Evolutionary conservation across 2,113 vertebrate species (phyloP).

Genomic region (Alectura lathami): DNA sequence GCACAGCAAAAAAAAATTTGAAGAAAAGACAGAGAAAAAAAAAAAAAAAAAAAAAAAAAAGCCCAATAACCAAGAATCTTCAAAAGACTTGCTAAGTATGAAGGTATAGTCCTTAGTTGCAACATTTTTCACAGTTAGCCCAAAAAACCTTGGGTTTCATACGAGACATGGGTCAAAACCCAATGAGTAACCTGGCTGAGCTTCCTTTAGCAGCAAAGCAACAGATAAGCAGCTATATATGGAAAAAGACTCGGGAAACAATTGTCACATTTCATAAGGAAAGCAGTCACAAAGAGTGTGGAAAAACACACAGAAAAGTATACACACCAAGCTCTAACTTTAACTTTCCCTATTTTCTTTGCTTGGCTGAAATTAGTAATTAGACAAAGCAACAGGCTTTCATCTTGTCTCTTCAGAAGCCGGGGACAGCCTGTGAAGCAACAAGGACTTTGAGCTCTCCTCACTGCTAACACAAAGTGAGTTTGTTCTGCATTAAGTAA

Average conservation of each 20-base stretch:
- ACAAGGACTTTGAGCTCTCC: not conserved
- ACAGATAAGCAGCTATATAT: not conserved
- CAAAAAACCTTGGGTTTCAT: no score
- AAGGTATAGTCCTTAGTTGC: no score
- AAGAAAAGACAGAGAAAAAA: no score
- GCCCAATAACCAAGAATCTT: no score
- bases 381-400: not conserved
- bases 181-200: not conserved
- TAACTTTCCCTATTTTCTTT: not conserved
- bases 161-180: fast-evolving
- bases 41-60: not conserved
- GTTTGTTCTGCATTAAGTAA: not conserved
- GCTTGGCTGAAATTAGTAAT: not conserved
- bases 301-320: not conserved
- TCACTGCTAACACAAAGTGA: not conserved
- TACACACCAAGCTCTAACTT: not conserved
- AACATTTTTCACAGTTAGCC: no score
- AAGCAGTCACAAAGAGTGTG: not conserved
- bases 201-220: not conserved
- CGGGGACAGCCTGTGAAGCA: not conserved
- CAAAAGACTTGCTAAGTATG: no score
- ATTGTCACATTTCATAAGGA: not conserved
- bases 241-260: not conserved
- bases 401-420: not conserved
- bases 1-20: no score